Conservation (phyloP, 2,113 vertebrate species). For the Takifugu flavidus region DNA sequence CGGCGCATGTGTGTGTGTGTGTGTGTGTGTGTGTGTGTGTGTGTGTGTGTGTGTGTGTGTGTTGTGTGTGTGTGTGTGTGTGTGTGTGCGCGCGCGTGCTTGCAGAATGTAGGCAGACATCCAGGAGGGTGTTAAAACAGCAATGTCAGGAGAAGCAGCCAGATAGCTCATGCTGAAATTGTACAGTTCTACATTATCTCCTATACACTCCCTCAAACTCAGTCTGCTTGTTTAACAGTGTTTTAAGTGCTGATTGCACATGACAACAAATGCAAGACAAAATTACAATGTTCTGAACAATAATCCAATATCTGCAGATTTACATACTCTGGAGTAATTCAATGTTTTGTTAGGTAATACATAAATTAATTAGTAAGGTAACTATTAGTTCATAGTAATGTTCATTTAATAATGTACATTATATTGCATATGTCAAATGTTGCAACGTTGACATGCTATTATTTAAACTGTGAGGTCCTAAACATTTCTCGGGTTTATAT, state of each 20-base stretch:
- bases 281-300: no score
- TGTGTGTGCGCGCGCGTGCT: constrained; percentile 10
- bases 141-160: constrained; percentile 26
- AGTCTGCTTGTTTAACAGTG: background rate
- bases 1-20: constrained; percentile 10
- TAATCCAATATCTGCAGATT: no score
- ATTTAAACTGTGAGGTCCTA: no score
- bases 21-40: constrained; percentile 12
- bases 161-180: constrained; percentile 26
- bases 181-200: constrained; percentile 24
- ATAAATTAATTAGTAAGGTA: no score
- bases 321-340: background rate
- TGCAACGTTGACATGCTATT: no score
- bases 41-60: constrained; percentile 6
- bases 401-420: no score
- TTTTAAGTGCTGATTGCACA: background rate
- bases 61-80: constrained; percentile 6
- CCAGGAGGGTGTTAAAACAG: constrained; percentile 18
- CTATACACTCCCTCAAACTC: constrained; percentile 7
- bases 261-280: no score
- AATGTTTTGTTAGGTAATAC: background rate
- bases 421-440: no score
- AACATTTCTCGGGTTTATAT: no score
- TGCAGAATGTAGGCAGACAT: constrained; percentile 31
- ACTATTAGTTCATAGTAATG: no score